These are phyloP conservation scores for Epicauta chinensis DNA, from an alignment of 1,140 invertebrate genomes.

Conservation along the genomic window DNA sequence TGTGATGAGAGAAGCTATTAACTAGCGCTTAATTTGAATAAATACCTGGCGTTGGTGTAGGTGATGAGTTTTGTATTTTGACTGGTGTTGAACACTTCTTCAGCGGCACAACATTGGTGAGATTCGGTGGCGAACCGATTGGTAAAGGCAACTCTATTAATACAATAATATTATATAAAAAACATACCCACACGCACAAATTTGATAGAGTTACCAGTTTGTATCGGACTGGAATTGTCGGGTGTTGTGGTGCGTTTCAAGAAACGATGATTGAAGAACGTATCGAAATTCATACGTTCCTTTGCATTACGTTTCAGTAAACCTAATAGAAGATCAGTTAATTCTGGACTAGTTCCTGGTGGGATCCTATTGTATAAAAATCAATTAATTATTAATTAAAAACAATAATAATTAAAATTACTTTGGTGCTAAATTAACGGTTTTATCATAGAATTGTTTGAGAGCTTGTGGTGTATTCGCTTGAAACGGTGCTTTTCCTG, in stretches of 20 bases:
- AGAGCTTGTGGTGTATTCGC: constrained; percentile 97
- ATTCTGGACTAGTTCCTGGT: constrained; percentile 79
- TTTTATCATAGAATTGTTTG: constrained; percentile 96
- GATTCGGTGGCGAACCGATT: constrained; percentile 29
- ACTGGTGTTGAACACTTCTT: constrained; percentile 32
- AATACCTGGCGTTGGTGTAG: constrained; percentile 30
- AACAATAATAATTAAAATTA: constrained; percentile 46
- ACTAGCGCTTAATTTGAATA: neutral
- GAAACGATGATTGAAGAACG: constrained; percentile 90
- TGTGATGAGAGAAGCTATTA: neutral
- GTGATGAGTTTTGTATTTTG: constrained; percentile 13
- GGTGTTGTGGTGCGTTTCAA: constrained; percentile 60
- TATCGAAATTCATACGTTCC: constrained; percentile 93
- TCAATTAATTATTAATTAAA: constrained; percentile 1
- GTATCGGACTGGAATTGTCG: constrained; percentile 31
- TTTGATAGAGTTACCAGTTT: constrained; percentile 36
- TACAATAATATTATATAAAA: too few relatives aligned
- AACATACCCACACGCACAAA: too few relatives aligned
- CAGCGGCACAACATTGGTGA: constrained; percentile 16
- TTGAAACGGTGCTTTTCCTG: constrained; percentile 96
- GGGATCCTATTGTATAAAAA: constrained; percentile 68
- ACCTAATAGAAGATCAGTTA: constrained; percentile 80
- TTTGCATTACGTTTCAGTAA: constrained; percentile 87
- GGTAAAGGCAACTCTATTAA: constrained; percentile 33
- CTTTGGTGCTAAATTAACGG: constrained; percentile 92